Base-by-base conservation (phyloP, 1,140 invertebrate species). In the Drosophila mayri region DNA sequence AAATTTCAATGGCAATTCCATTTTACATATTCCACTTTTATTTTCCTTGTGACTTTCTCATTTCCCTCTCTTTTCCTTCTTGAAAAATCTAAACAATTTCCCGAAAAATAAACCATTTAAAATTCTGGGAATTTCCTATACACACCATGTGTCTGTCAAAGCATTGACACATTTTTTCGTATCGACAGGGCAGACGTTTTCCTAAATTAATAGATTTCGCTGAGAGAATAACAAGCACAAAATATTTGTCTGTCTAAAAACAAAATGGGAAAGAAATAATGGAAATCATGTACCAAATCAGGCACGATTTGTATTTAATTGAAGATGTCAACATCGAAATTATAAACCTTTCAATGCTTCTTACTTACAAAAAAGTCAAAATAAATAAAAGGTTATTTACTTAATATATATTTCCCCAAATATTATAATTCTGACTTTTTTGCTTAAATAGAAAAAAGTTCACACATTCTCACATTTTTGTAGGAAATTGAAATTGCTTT, bases 401-500 rank as follows among this genome's bases (percentile, higher is more conserved):
- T 43, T 18, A 12, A 35, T 12, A 12, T 32, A 18, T 18, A n/a
- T 40, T 3, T 1, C 11, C 10, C n/a, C 4, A 20, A 54, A 32
- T 3, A 54, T 22, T 37, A 0, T 11, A 22, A 54, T 37, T 37
- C 22, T 10, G 37, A 37, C 7, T 37, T 12, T 2, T 54, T 14
- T 20, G 11, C 28, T 8, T 14, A 35, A 35, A 35, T 35, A 0
- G 50, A 1, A 54, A 52, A 30, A 35, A 35, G 20, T n/a, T 50
- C 18, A 50, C 46, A 30, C 43, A 52, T 30, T 32, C 44, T 22
- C 16, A 0, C 14, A 16, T 38, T 54, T 16, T 54, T 41, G 7
- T 35, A 18, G 30, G 16, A n/a, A 10, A 32, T 47, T 40, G 9
- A 55, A 82, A 80, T 88, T 80, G 72, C 74, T 70, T 88, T 64